Evolutionary conservation across 2,888 invertebrate genomes (phyloP).

Genomic region (Caenorhabditis afra): DNA sequence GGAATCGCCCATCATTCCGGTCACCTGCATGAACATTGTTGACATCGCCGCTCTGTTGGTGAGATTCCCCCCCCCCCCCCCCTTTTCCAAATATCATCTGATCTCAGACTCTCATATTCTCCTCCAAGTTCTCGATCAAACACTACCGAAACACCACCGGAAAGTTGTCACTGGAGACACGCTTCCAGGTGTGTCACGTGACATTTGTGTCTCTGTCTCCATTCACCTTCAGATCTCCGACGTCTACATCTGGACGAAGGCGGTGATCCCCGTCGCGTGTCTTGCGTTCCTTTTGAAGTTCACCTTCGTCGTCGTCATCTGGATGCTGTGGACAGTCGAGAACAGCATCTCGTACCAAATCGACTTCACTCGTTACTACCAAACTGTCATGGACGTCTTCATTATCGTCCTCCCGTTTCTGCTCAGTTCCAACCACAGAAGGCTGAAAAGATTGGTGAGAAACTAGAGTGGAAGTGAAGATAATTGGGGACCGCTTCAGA

Average conservation of each 20-base stretch:
- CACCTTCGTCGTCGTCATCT: conserved; percentile 21
- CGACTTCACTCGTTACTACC: conserved; percentile 9
- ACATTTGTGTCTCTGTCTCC: neutral
- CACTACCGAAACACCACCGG: conserved; percentile 27
- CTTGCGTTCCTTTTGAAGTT: conserved; percentile 38
- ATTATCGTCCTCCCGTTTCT: conserved; percentile 15
- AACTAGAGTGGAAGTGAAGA: neutral
- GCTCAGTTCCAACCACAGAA: conserved; percentile 19
- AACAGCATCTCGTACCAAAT: conserved; percentile 19
- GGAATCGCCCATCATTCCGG: neutral
- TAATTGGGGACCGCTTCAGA: conserved; percentile 19
- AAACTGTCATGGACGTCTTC: conserved; percentile 26
- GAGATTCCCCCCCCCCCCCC: no score
- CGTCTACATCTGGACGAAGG: conserved; percentile 48
- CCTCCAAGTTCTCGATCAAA: conserved; percentile 33
- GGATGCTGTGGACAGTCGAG: conserved; percentile 12
- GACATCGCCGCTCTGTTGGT: conserved; percentile 36
- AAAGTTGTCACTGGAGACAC: conserved; percentile 2
- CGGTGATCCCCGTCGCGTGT: conserved; percentile 25
- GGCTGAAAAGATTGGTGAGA: conserved; percentile 25
- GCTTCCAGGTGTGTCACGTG: conserved; percentile 18
- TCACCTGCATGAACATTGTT: conserved; percentile 41
- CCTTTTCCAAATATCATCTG: no score
- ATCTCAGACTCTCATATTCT: conserved; percentile 19
- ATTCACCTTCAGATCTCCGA: conserved; percentile 31